Conservation (phyloP, 2,888 invertebrate genomes). For the Polia nebulosa region DNA sequence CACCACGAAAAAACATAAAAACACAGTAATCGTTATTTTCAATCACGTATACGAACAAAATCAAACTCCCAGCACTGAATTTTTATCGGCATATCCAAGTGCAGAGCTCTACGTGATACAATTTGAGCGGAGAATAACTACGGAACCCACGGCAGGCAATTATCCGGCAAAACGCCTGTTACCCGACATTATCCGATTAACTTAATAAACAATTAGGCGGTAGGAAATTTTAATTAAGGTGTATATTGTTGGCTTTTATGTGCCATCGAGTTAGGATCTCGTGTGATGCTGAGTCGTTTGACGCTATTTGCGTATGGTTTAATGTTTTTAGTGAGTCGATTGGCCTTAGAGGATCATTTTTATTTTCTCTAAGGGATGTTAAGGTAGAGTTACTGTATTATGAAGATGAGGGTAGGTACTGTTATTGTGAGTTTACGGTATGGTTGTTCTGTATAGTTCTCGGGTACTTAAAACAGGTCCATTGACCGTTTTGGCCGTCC, state of each 20-base stretch:
- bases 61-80: slow-evolving; percentile 33
- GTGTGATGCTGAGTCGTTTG: slow-evolving; percentile 38
- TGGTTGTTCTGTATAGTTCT: background rate
- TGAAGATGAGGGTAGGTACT: background rate
- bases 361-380: slow-evolving; percentile 8
- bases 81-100: slow-evolving; percentile 51
- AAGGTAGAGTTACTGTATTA: background rate
- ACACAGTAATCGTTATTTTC: slow-evolving; percentile 14
- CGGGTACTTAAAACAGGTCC: background rate
- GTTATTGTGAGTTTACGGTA: background rate
- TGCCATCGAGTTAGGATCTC: slow-evolving; percentile 54
- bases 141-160: slow-evolving; percentile 73
- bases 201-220: slow-evolving; percentile 80
- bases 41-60: slow-evolving; percentile 15
- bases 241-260: slow-evolving; percentile 66
- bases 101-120: slow-evolving; percentile 54
- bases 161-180: slow-evolving; percentile 77
- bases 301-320: slow-evolving; percentile 35
- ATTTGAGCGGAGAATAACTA: slow-evolving; percentile 62
- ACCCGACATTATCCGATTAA: slow-evolving; percentile 79
- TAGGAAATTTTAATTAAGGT: slow-evolving; percentile 78
- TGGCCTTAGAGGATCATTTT: slow-evolving; percentile 18
- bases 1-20: no score
- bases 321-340: slow-evolving; percentile 32
- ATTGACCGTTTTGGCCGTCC: no score